phyloP scores from a whole-genome alignment of 1,140 invertebrate species.

The Neodiprion lecontei region DNA sequence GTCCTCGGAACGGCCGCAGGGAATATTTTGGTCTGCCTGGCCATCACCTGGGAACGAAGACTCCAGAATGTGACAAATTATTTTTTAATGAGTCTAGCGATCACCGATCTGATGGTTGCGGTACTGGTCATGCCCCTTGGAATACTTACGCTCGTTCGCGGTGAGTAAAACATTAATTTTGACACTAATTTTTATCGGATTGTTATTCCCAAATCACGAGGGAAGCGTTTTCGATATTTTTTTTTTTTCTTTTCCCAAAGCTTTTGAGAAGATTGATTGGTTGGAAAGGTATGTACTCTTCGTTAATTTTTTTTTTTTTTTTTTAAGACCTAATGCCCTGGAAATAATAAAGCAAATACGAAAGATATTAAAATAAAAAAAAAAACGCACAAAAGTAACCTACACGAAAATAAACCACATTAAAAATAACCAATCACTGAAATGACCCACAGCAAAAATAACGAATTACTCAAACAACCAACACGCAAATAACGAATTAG shows the following conservation, averaged over 20 bases:
- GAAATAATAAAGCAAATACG: neutral
- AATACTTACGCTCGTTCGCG: constrained; percentile 78
- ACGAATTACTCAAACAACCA: neutral
- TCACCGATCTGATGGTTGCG: constrained; percentile 94
- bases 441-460: neutral
- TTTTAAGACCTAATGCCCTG: neutral
- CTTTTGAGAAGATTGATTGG: neutral
- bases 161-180: constrained; percentile 62
- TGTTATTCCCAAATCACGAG: neutral
- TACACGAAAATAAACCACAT: neutral
- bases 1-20: constrained; percentile 89
- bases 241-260: neutral
- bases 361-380: neutral
- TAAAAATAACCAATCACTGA: neutral
- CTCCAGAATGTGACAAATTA: constrained; percentile 97
- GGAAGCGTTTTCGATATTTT: neutral
- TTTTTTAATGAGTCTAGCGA: constrained; percentile 93
- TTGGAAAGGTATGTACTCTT: neutral
- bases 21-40: constrained; percentile 93
- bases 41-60: constrained; percentile 85
- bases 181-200: neutral
- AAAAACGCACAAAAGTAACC: neutral
- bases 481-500: neutral
- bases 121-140: constrained; percentile 91
- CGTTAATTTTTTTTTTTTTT: neutral